Percentiles rank a stretch among this genome's conserved stretches.
These are phyloP conservation scores for Lophochroa leadbeateri DNA, from an alignment of 2,113 vertebrate species.

Conservation along the genomic window DNA sequence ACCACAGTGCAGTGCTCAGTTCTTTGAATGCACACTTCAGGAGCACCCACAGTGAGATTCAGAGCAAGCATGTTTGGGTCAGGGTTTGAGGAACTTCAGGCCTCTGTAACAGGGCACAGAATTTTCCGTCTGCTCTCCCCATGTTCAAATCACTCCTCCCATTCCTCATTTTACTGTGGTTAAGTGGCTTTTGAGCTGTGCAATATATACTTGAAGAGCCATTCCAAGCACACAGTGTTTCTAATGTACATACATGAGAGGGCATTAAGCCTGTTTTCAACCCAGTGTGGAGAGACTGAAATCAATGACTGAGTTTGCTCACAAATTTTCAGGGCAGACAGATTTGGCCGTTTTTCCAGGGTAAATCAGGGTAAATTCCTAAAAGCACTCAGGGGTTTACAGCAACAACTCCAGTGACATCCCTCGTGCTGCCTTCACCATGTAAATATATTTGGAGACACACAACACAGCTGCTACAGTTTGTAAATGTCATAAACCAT, in stretches of 20 bases:
- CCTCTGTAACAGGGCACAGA: background rate
- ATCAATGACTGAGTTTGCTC: background rate
- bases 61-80: background rate
- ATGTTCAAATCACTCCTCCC: background rate
- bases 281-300: background rate
- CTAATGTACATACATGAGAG: accelerated
- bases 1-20: background rate
- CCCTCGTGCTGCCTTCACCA: background rate
- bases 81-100: background rate
- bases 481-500: background rate
- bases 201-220: background rate
- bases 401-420: background rate
- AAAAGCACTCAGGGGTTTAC: background rate
- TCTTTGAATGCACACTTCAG: background rate
- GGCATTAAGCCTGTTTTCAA: background rate
- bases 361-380: background rate
- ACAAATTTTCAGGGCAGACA: background rate
- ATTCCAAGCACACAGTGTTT: background rate
- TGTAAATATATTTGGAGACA: background rate
- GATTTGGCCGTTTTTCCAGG: background rate
- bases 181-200: background rate
- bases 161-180: background rate
- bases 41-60: background rate
- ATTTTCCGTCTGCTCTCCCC: background rate
- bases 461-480: background rate